These are phyloP conservation scores for Endotricha flammealis DNA, from an alignment of 2,888 invertebrate species.

Conservation along the genomic window DNA sequence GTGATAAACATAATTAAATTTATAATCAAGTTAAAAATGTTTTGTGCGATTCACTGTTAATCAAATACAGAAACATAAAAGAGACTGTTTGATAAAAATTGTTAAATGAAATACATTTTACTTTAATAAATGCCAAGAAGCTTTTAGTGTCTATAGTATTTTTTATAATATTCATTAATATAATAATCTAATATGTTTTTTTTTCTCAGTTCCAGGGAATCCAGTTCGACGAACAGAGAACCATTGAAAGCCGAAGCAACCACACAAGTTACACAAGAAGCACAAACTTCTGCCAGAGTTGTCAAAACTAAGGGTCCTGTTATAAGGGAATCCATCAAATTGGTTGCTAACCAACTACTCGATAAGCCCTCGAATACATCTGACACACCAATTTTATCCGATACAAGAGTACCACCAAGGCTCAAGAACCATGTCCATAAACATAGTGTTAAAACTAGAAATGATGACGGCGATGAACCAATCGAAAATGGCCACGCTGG, in stretches of 20 bases:
- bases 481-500: slow-evolving; percentile 80
- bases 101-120: too few relatives aligned
- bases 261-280: slow-evolving; percentile 20
- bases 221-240: slow-evolving; percentile 21
- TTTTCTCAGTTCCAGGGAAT: slow-evolving; percentile 28
- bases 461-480: slow-evolving; percentile 49
- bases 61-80: too few relatives aligned
- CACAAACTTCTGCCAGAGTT: slow-evolving; percentile 46
- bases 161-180: too few relatives aligned
- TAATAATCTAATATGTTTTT: too few relatives aligned
- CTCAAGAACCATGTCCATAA: slow-evolving; percentile 73
- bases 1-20: too few relatives aligned
- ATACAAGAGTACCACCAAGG: slow-evolving; percentile 81
- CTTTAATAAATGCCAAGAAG: too few relatives aligned
- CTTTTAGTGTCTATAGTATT: too few relatives aligned
- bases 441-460: slow-evolving; percentile 60
- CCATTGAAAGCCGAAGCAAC: slow-evolving; percentile 11
- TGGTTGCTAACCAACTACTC: slow-evolving; percentile 77
- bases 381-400: slow-evolving; percentile 65
- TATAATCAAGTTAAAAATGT: too few relatives aligned
- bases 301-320: slow-evolving; percentile 59
- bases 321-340: slow-evolving; percentile 77
- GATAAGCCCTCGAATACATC: slow-evolving; percentile 58
- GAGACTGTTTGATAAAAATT: too few relatives aligned
- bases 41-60: too few relatives aligned